Base-by-base conservation (phyloP, 1,140 invertebrate genomes). In the Aphaenogaster floridana region DNA sequence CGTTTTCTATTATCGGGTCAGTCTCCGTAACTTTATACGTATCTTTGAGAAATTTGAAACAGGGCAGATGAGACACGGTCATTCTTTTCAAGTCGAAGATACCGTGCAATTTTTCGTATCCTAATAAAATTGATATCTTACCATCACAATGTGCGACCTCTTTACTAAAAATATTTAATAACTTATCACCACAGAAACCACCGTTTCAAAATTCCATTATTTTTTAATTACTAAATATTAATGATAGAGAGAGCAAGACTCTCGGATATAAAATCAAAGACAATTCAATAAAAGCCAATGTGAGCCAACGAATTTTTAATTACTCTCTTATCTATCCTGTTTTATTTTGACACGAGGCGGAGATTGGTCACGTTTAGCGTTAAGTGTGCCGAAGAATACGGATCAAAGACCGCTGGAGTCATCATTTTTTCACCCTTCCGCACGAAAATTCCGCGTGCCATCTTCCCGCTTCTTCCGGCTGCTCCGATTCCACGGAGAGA, bases 21-120 rank as follows among this genome's bases (percentile, higher is more conserved):
- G 3, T 52, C 3, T 52, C 15, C 1, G 48, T 42, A 54, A 42
- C 21, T 28, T 52, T 54, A 9, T 15, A n/a, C 6, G 13, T n/a
- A 50, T 52, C 21, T 80, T 36, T 48, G 21, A 63, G 17, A 50
- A 52, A 68, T 68, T 78, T 34, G 59, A n/a, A n/a, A 21, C 36
- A 15, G n/a, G 4, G 4, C 28, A n/a, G n/a, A 34, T 15, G 15
- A 36, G 15, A 52, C 48, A 13, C 4, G 2, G n/a, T 78, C n/a
- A 48, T 78, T 15, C 34, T 28, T 61, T 42, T 54, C 17, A 54
- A n/a, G 6, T 77, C 11, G n/a, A 39, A 39, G 11, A 39, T 42
- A 8, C 7, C 34, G 17, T 13, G 34, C 3, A 13, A 76, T 21
- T 2, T 0, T 42, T 69, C 9, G 21, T 34, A 15, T 28, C 34